These are phyloP conservation scores for Nothocercus julius DNA, from an alignment of 2,113 vertebrate genomes.

Conservation along the genomic window DNA sequence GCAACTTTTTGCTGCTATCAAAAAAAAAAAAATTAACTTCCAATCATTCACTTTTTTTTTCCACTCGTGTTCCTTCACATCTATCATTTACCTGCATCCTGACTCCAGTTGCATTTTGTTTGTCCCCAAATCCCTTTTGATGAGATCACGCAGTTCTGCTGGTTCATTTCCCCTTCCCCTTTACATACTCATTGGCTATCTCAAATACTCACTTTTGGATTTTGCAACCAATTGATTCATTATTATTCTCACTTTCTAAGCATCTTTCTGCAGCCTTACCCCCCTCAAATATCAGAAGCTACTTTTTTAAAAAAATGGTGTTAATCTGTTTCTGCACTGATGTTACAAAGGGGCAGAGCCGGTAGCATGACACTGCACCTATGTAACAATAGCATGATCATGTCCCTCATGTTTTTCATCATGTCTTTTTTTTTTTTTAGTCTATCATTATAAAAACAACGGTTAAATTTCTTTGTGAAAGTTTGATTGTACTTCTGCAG, in stretches of 20 bases:
- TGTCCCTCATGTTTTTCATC: not conserved
- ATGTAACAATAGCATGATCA: not conserved
- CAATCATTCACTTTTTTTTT: not conserved
- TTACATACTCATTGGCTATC: not conserved
- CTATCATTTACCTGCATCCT: not conserved
- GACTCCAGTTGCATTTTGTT: not conserved
- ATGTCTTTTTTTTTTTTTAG: not conserved
- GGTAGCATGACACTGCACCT: not conserved
- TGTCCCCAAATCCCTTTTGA: not conserved
- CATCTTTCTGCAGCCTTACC: not conserved
- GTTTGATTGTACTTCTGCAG: conserved; percentile 45
- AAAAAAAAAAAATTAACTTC: not conserved
- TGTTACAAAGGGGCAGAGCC: not conserved
- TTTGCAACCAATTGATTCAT: not conserved
- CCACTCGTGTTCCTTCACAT: not conserved
- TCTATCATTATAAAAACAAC: not conserved
- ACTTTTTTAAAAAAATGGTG: not conserved
- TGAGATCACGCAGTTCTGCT: not conserved
- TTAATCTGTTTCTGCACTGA: not conserved
- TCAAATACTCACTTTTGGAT: not conserved
- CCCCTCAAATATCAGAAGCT: not conserved
- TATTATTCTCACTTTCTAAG: not conserved
- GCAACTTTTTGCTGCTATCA: not conserved
- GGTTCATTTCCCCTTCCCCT: not conserved
- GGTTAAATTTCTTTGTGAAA: conserved; percentile 14